Percentiles rank a stretch among this genome's conserved stretches.
Evolutionary conservation across 2,113 vertebrate species (phyloP).

Genomic region (Silurus glanis): DNA sequence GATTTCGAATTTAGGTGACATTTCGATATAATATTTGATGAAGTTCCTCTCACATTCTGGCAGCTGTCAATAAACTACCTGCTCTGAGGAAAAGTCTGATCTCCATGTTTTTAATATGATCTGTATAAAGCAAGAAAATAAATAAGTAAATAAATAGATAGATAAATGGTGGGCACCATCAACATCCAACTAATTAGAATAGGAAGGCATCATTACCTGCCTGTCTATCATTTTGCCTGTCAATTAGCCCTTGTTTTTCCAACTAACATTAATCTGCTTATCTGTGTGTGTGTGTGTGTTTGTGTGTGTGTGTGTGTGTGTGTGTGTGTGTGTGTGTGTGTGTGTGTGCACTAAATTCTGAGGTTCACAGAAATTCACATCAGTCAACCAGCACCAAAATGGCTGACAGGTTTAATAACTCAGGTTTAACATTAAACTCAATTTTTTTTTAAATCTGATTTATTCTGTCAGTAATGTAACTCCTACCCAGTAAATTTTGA

Average conservation of each 20-base stretch:
- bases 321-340: background rate
- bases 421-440: background rate
- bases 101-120: background rate
- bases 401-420: background rate
- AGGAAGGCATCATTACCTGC: background rate
- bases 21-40: background rate
- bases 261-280: background rate
- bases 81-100: background rate
- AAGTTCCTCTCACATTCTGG: background rate
- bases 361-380: background rate
- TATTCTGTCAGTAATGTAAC: background rate
- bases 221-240: background rate
- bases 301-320: background rate
- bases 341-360: background rate
- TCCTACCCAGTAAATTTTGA: background rate
- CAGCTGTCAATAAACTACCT: background rate
- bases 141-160: background rate
- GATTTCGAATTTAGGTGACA: background rate
- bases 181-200: conserved; percentile 3
- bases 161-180: background rate
- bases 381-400: background rate
- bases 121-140: background rate
- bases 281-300: background rate
- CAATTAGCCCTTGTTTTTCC: background rate
- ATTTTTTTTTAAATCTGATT: background rate